Base-by-base conservation (phyloP, 2,888 invertebrate species). In the Callyntrura guangdongensis region DNA sequence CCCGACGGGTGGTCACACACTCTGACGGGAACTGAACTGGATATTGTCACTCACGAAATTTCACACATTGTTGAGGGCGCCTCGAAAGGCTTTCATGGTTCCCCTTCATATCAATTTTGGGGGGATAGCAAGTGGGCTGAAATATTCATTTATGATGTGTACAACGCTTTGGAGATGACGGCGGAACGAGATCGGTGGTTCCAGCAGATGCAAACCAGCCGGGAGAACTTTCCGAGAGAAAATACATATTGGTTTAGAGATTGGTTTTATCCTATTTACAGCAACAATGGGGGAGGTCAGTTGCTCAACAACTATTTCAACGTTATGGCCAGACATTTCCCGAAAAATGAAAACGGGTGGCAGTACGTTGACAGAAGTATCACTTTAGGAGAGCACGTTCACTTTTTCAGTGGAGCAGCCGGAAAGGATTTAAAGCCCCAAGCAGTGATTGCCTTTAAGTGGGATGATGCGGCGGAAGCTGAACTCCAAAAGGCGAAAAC, bases 41-140 rank as follows among this genome's bases (percentile, higher is more conserved):
- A 93, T 56, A 72, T 90, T 2, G 61, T 86, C 6, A 91, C 93
- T n/a, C 92, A 92, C 56, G 93, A 92, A 90, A 86, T 93, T 0
- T 91, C 91, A 11, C 92, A 92, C 45, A 85, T 93, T 77, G 93
- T 93, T 9, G 93, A 93, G 74, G 84, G 85, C 17, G 87, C 92
- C 3, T 82, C 89, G 4, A 90, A 92, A 22, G 91, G 91, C 0
- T 72, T 91, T 22, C 91, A 92, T 56, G 87, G 88, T 17, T 92
- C 92, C 5, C 93, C 93, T 11, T 89, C 91, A 2, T 93, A 90
- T 79, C 91, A 86, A 14, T 53, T 93, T 11, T 93, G 93, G 93
- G 92, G 88, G 3, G 88, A 90, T 22, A 27, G 36, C 6, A 72
- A 84, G 12, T 92, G 86, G 85, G 45, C 82, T 17, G 91, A 91